Conservation (phyloP, 2,797 vertebrate genomes). For the Tamandua tetradactyla region DNA sequence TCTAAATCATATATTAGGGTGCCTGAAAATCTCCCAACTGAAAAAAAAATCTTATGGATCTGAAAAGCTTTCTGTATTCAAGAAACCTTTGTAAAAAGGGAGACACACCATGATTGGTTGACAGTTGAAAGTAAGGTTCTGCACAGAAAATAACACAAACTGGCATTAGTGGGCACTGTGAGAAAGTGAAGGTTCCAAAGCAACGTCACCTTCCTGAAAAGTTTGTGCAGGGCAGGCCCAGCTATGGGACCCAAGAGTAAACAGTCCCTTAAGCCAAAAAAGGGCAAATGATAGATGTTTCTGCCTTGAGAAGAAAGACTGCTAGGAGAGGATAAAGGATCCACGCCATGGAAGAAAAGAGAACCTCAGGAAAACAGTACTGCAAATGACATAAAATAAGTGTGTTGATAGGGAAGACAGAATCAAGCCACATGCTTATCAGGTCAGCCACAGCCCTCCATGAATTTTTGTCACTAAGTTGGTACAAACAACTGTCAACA, state of each 20-base stretch:
- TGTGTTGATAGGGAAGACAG: neutral
- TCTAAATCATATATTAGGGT: neutral
- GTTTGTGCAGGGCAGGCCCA: neutral
- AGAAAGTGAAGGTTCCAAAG: neutral
- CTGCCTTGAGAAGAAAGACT: neutral
- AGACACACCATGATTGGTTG: neutral
- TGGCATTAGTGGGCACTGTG: neutral
- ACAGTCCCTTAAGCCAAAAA: neutral
- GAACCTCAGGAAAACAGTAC: too few species aligned
- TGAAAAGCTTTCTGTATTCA: neutral
- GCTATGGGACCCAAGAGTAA: neutral
- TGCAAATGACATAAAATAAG: rapidly evolving
- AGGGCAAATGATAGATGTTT: neutral
- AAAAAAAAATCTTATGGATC: neutral
- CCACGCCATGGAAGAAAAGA: rapidly evolving
- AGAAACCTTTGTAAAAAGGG: neutral
- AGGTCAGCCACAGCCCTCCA: neutral
- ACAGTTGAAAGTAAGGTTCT: neutral
- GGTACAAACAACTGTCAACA: neutral
- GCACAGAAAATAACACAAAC: neutral
- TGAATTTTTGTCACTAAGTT: neutral
- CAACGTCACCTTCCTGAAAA: neutral
- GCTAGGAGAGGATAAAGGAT: neutral
- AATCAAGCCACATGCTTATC: neutral
- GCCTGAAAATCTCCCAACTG: neutral